These are phyloP conservation scores for Melanotaenia maccullochi DNA, from an alignment of 2,797 vertebrate species.

Conservation along the genomic window DNA sequence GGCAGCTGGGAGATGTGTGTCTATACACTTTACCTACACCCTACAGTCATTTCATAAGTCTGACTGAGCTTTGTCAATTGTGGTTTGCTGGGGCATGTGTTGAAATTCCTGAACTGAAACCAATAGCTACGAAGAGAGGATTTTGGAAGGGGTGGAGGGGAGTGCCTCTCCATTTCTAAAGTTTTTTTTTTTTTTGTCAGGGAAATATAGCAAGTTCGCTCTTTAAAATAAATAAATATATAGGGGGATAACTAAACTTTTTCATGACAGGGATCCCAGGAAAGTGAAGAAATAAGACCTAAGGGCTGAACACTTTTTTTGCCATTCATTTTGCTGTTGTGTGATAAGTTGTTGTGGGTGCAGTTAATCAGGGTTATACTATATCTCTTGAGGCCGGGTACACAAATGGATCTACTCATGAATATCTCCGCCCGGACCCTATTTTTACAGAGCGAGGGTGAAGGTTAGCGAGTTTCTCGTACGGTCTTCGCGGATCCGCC, in stretches of 20 bases:
- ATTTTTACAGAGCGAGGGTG: background rate
- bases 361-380: background rate
- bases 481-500: conserved; percentile 75
- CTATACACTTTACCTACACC: conserved; percentile 58
- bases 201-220: conserved; percentile 13
- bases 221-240: background rate
- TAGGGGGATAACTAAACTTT: background rate
- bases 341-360: background rate
- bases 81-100: conserved; percentile 78
- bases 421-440: background rate
- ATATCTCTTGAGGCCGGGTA: background rate
- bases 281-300: conserved; percentile 18
- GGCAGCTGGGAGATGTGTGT: conserved; percentile 25
- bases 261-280: background rate
- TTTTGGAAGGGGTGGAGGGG: conserved; percentile 28
- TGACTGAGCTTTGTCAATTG: conserved; percentile 71
- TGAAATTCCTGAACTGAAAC: conserved; percentile 79
- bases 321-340: background rate
- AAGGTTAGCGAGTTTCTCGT: conserved; percentile 54
- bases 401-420: background rate
- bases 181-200: conserved; percentile 7
- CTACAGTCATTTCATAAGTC: conserved; percentile 74
- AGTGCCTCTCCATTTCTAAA: conserved; percentile 24
- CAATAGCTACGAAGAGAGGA: conserved; percentile 60
- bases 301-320: background rate